Evolutionary conservation across 2,888 invertebrate species (phyloP), one percentile per base, ranked within the genome.

Genomic region (Theristus sp.): DNA sequence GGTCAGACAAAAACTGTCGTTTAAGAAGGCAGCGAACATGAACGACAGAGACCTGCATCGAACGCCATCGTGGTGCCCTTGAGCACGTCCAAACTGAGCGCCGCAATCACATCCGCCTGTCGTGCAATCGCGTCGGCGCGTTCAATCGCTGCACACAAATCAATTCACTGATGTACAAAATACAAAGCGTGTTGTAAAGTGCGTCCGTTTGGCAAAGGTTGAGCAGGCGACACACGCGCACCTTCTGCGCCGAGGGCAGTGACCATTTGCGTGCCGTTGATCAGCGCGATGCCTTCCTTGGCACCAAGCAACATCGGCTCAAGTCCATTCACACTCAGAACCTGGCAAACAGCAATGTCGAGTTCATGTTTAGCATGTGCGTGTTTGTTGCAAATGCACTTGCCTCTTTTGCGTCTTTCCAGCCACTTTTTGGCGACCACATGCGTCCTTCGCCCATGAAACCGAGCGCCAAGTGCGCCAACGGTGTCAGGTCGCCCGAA

Each of bases 211-310:
- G n/a, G 3, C 24, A 20, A n/a, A 10, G 6, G 49, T 49, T 17
- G 3, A 3, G 10, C 38, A 17, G 17, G 10, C 6, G 38, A 13
- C 38, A 6, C 6, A 6, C 38, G 31, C 64, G 58, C 69, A 79
- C 79, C 78, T 75, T 82, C 81, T 20, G 82, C 81, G 49, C 83
- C 83, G 27, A 84, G 73, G 17, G 82, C 79, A 17, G 82, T 80
- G 56, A 84, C 83, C 64, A 84, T 74, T 68, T 83, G 83, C 20
- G 83, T 83, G 49, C 83, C 83, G 71, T 83, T 84, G 66, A 84
- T 82, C 63, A 83, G 71, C 1, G 82, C 80, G 27, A 83, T 68
- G 1, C 82, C 83, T 72, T 83, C 83, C 73, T 83, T 84, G 1
- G 82, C 78, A 53, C 78, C 77, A 38, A 83, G 74, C 25, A 73